Evolutionary conservation across 1,140 invertebrate genomes (phyloP).

Genomic region (Bombyx mori): ASM3026992v2 NC_085128.1:2909001-2909500

Average conservation of each 20-base stretch:
- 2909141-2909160: slow-evolving; percentile 98
- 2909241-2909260: slow-evolving; percentile 98
- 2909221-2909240: slow-evolving; percentile 99
- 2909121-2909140: slow-evolving; percentile 98
- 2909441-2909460: too few species aligned
- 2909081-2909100: slow-evolving; percentile 62
- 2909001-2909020: too few species aligned
- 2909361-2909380: neutral
- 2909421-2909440: too few species aligned
- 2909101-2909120: slow-evolving; percentile 98
- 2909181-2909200: slow-evolving; percentile 98
- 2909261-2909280: slow-evolving; percentile 95
- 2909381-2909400: too few species aligned
- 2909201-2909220: slow-evolving; percentile 98
- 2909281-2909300: slow-evolving; percentile 96
- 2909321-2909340: too few species aligned
- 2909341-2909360: neutral
- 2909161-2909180: slow-evolving; percentile 95
- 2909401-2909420: too few species aligned
- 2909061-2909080: too few species aligned
- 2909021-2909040: too few species aligned
- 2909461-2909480: too few species aligned
- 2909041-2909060: too few species aligned
- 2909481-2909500: too few species aligned
- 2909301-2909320: slow-evolving; percentile 68